Conservation (phyloP, 2,113 vertebrate species). For the Pungitius pungitius region DNA sequence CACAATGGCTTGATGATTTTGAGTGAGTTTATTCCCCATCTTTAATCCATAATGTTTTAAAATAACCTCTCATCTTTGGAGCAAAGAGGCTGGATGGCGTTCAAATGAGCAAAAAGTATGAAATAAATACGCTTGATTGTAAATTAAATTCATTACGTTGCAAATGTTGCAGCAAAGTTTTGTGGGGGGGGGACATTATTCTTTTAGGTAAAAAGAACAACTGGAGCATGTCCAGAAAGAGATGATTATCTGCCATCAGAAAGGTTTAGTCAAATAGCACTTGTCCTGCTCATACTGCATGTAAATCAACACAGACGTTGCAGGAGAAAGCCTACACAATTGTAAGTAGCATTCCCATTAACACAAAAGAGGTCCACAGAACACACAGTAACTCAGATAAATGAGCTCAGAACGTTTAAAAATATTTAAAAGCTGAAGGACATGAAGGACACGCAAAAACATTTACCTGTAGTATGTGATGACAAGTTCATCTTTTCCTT, state of each 20-base stretch:
- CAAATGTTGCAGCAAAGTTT: too few species aligned
- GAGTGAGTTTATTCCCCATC: too few species aligned
- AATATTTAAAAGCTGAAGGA: too few species aligned
- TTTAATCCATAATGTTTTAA: too few species aligned
- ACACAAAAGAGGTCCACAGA: not conserved
- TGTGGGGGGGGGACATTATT: not conserved
- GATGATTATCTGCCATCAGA: constrained; percentile 16
- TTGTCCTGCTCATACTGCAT: constrained; percentile 17
- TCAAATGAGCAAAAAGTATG: too few species aligned
- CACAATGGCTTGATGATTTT: too few species aligned
- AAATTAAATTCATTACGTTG: too few species aligned
- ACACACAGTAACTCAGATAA: not conserved
- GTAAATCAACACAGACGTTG: not conserved
- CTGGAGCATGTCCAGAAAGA: constrained; percentile 1
- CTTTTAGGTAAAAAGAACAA: not conserved
- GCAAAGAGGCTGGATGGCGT: too few species aligned
- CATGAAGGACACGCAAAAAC: not conserved
- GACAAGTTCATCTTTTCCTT: constrained; percentile 12
- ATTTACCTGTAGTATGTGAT: constrained; percentile 35
- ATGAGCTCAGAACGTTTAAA: not conserved
- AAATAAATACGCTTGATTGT: too few species aligned
- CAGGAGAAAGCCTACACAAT: not conserved
- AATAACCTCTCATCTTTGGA: too few species aligned
- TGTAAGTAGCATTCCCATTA: not conserved
- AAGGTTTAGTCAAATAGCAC: constrained; percentile 7